Base-by-base conservation (phyloP, 2,797 vertebrate species). In the Sebastes iracundus region DNA sequence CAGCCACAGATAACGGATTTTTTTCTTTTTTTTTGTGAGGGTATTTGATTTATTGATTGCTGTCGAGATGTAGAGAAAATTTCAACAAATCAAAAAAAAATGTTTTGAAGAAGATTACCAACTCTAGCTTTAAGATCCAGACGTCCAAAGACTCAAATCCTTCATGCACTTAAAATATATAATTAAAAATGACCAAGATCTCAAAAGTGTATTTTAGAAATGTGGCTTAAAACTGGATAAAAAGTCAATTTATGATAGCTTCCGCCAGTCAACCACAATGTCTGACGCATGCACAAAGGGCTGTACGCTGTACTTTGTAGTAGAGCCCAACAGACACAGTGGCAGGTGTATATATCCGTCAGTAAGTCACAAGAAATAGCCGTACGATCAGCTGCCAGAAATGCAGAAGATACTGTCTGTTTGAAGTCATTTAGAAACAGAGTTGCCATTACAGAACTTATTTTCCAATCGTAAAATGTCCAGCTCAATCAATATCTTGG, bases 261-360 rank as follows among this genome's bases (percentile, higher is more conserved):
- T 16, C 16, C 0, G 0, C 0, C 42, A 46, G 42, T 46, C 42
- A 46, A 46, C 16, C 14, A 46, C 42, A 18, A 18, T 0, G 16
- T 18, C 0, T 46, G 42, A 46, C 42, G 0, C 42, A 46, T 18
- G 16, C 42, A 46, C 42, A 18, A 18, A 46, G 42, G 42, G 14
- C 16, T 22, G 52, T 32, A 22, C 4, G 9, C 20, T 16, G 4
- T 60, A 30, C 56, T 59, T 59, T 59, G 13, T 28, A 59, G 14
- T 28, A 16, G 14, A 59, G 38, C 14, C 38, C 38, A 18, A 6
- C 20, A 23, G 8, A 49, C 7, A 8, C 33, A 27, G 8, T 18
- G 58, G 58, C 27, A 16, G 2, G 11, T 4, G 55, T 58, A 58
- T n/a, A 18, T 49, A 49, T 66, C 38, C 11, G 6, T 28, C 38